Percentiles rank a stretch among this genome's conserved stretches.
Evolutionary conservation across 1,140 invertebrate species (phyloP).

Genomic region (Aphaenogaster rudis): DNA sequence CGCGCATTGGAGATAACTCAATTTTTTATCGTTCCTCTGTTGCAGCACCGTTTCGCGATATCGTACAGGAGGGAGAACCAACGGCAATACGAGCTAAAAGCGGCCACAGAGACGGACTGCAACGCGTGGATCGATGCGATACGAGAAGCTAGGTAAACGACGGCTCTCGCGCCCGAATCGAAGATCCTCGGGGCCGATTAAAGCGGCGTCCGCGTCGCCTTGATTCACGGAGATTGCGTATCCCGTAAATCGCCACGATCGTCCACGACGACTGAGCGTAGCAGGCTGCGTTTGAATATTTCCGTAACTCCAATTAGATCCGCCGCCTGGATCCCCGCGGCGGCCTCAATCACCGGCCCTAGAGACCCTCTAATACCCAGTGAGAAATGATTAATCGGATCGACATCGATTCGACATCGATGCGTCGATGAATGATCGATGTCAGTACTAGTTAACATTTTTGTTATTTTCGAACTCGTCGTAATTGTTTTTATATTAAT

Average conservation of each 20-base stretch:
- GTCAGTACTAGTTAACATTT: too few relatives aligned
- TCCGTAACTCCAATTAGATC: constrained; percentile 33
- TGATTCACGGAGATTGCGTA: constrained; percentile 10
- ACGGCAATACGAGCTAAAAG: constrained; percentile 95
- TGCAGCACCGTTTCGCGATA: constrained; percentile 96
- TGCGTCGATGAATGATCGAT: too few relatives aligned
- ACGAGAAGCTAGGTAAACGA: constrained; percentile 92
- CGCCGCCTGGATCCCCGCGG: background rate
- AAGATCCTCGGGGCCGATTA: constrained; percentile 53
- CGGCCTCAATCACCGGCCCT: background rate
- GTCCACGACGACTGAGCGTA: background rate
- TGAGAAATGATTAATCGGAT: too few relatives aligned
- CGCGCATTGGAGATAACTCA: constrained; percentile 11
- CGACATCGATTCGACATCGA: too few relatives aligned
- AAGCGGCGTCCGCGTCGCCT: constrained; percentile 16
- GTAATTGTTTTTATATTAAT: too few relatives aligned
- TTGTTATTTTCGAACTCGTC: too few relatives aligned
- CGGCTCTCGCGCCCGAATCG: background rate
- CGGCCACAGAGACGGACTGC: constrained; percentile 94
- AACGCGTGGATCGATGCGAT: constrained; percentile 97
- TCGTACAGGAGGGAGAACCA: constrained; percentile 95
- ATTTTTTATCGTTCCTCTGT: constrained; percentile 70
- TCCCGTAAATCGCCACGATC: constrained; percentile 49
- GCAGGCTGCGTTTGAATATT: constrained; percentile 1
- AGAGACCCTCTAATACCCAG: too few relatives aligned